phyloP scores from a whole-genome alignment of 2,113 vertebrate genomes.

The Rhizomys pruinosus region DNA sequence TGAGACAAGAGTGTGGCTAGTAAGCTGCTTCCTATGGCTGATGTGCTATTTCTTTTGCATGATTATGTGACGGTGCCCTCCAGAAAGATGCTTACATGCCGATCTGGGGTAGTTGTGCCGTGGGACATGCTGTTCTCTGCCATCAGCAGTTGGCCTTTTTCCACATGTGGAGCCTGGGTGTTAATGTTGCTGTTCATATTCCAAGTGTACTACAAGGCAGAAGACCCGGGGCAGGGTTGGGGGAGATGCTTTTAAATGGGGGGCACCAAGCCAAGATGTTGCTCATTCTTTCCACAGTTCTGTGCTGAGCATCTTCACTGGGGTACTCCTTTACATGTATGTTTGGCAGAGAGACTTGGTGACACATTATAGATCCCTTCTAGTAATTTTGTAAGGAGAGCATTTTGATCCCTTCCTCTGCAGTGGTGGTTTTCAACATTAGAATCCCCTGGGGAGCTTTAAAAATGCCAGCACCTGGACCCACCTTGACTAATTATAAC shows the following conservation, averaged over 20 bases:
- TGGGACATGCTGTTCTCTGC: neutral
- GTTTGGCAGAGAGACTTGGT: neutral
- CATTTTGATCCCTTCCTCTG: neutral
- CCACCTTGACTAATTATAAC: neutral
- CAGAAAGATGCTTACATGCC: neutral
- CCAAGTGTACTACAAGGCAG: no score
- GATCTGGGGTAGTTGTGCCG: neutral
- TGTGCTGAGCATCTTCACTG: neutral
- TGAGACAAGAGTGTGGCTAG: neutral
- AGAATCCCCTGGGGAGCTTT: neutral
- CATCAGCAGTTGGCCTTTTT: neutral
- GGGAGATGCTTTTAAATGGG: neutral
- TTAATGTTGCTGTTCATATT: neutral
- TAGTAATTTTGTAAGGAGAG: neutral
- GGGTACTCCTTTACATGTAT: neutral
- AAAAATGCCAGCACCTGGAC: neutral
- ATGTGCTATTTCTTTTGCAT: neutral
- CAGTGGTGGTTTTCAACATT: neutral
- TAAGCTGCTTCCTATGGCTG: neutral
- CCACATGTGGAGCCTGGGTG: no score
- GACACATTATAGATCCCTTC: neutral
- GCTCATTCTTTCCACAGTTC: neutral
- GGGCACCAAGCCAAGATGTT: no score
- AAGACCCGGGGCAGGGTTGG: neutral
- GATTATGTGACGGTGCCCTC: neutral